Conservation (phyloP, 2,113 vertebrate genomes). For the Caretta caretta region DNA sequence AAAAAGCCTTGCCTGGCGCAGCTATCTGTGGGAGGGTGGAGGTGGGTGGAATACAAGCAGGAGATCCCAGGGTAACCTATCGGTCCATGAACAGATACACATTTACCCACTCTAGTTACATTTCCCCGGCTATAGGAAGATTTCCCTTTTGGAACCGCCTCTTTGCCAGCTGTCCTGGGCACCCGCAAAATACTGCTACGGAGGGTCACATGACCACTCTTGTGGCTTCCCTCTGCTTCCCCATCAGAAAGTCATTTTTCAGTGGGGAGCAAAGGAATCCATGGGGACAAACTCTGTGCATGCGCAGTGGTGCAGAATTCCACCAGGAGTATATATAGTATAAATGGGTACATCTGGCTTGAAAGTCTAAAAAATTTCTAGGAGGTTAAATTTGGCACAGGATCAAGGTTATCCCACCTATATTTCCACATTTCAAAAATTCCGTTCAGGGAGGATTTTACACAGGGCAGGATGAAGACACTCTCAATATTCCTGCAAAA, state of each 20-base stretch:
- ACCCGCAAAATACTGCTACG: too few species aligned
- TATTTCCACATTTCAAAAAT: neutral
- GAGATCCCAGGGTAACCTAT: neutral
- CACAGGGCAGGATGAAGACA: neutral
- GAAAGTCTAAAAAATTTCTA: neutral
- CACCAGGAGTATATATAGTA: neutral
- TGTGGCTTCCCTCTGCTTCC: too few species aligned
- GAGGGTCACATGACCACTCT: too few species aligned
- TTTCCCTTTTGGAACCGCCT: neutral
- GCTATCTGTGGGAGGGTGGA: neutral
- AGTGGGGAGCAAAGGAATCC: too few species aligned
- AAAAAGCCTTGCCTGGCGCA: neutral
- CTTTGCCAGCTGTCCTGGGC: too few species aligned
- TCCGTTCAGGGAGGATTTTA: neutral
- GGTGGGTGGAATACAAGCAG: neutral
- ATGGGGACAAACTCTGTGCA: too few species aligned
- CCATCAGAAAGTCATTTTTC: too few species aligned
- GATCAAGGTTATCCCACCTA: neutral
- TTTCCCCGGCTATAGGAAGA: neutral
- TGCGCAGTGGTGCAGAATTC: too few species aligned
- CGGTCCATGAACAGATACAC: neutral
- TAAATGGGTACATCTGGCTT: rapidly evolving
- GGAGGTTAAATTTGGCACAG: neutral
- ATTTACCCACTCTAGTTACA: neutral
- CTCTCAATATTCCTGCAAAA: neutral